Conservation (phyloP, 2,797 vertebrate species). For the Pogoniulus pusillus region DNA sequence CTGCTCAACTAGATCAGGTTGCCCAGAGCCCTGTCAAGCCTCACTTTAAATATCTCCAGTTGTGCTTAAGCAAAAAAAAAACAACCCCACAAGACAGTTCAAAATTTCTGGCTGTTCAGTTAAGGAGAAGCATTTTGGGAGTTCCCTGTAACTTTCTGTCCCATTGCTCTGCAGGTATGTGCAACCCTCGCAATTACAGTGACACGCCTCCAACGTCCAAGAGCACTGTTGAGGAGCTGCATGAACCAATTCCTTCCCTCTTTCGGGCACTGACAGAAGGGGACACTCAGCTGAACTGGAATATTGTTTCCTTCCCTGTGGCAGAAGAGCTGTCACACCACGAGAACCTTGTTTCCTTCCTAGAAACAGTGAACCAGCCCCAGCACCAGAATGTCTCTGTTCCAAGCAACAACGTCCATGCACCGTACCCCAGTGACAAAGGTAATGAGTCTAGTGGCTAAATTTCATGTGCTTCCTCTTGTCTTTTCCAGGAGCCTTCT, state of each 20-base stretch:
- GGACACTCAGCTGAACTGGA: conserved; percentile 92
- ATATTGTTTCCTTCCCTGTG: conserved; percentile 95
- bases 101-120: not conserved
- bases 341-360: conserved; percentile 94
- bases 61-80: not conserved
- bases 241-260: conserved; percentile 93
- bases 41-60: not conserved
- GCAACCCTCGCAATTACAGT: conserved; percentile 95
- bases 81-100: too few relatives aligned
- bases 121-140: not conserved
- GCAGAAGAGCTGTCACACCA: conserved; percentile 94
- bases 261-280: conserved; percentile 96
- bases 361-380: conserved; percentile 90
- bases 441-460: conserved; percentile 61
- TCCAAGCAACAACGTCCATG: conserved; percentile 88
- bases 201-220: conserved; percentile 97
- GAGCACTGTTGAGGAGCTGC: conserved; percentile 96
- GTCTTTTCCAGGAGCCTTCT: not conserved
- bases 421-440: conserved; percentile 85
- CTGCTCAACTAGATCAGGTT: too few relatives aligned
- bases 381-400: conserved; percentile 91
- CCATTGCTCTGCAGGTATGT: conserved; percentile 85
- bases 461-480: not conserved
- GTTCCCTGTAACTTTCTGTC: not conserved
- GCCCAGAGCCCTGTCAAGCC: too few relatives aligned